Base-by-base conservation (phyloP, 2,888 invertebrate genomes). In the Limnephilus marmoratus region DNA sequence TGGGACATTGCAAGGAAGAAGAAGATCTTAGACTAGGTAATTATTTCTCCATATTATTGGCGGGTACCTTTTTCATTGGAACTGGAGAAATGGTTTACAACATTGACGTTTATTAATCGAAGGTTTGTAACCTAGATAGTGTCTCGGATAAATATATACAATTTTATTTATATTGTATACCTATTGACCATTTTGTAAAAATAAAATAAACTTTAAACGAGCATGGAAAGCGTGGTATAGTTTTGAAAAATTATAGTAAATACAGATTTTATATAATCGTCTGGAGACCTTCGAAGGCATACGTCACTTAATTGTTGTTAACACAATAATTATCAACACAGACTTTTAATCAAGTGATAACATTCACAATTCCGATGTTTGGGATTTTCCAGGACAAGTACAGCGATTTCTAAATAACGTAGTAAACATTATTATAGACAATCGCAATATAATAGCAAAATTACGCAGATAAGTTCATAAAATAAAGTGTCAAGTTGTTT, bases 311-410 rank as follows among this genome's bases (percentile, higher is more conserved):
- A 24, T 68, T n/a, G 24, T 68, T 68, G 68, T n/a, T 37, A 34
- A 18, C 34, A 83, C 83, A 83, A 34, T 18, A 34, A 34, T 34
- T 24, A 34, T 83, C 83, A 83, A 18, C 37, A 83, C 18, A 37
- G 83, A 37, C 24, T 68, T 15, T 86, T 45, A 45, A 86, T 86
- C 45, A 45, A 86, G 24, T 45, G 86, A 86, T 86, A 86, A 45
- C 41, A 45, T 18, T 45, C 41, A 45, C 24, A 9, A 68, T 68
- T 68, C 7, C n/a, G 85, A 45, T 41, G n/a, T 86, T 86, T 86
- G 86, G 86, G 86, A 45, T 86, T 86, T 86, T 45, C 86, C 86
- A 86, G 45, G 86, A 15, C 45, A 45, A 86, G 45, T 86, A 37
- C 83, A 83, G 83, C 83, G 83, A 37, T 83, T 34, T 83, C 34